Conservation (phyloP, 2,888 invertebrate genomes). For the Pristionchus japonicus region DNA sequence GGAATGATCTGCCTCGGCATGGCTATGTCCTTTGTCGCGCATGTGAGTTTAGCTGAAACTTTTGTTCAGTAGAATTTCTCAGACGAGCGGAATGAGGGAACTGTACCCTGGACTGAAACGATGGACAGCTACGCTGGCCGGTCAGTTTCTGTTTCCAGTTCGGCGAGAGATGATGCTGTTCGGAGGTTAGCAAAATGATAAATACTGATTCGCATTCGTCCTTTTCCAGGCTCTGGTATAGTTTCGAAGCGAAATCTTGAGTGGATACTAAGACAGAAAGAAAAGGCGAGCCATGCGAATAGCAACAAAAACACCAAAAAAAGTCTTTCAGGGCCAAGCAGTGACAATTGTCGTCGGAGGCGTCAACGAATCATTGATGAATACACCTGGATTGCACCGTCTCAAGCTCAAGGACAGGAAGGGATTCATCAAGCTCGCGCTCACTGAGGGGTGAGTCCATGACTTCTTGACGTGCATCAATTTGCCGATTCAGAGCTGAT, state of each 20-base stretch:
- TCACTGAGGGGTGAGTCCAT: not conserved
- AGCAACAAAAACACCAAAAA: no score
- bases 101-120: not conserved
- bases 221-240: not conserved
- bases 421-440: not conserved
- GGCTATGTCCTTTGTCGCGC: not conserved
- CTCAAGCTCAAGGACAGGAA: not conserved
- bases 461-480: not conserved
- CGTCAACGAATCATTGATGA: not conserved
- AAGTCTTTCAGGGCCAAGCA: constrained; percentile 1
- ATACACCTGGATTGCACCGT: not conserved
- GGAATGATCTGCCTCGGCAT: constrained; percentile 13
- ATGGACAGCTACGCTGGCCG: not conserved
- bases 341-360: not conserved
- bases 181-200: not conserved
- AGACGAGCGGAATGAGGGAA: not conserved
- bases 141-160: not conserved
- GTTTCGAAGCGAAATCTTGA: constrained; percentile 1
- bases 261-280: not conserved
- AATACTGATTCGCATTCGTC: no score
- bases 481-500: not conserved
- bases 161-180: not conserved
- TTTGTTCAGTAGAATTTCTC: not conserved
- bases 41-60: not conserved
- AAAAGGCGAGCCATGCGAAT: not conserved